Conservation (phyloP, 2,888 invertebrate species). For the Drosophila leonis region DNA sequence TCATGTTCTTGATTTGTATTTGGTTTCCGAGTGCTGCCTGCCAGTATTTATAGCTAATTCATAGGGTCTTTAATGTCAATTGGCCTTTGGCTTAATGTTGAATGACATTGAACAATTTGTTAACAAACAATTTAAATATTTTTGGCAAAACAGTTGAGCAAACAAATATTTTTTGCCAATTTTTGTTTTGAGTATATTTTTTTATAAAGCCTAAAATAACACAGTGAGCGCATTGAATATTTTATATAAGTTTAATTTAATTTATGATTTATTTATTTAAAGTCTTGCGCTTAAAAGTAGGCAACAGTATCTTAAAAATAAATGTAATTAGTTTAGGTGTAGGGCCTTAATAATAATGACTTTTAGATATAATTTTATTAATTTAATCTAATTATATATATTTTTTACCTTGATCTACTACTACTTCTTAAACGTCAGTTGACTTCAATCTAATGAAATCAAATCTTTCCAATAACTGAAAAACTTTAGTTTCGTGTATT, state of each 20-base stretch:
- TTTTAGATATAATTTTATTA: too few relatives aligned
- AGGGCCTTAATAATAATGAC: background rate
- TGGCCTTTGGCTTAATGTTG: conserved; percentile 5
- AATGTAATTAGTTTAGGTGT: background rate
- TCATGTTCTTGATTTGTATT: conserved; percentile 46
- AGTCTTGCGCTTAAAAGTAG: conserved; percentile 15
- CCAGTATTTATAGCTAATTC: conserved; percentile 36
- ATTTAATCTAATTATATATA: too few relatives aligned
- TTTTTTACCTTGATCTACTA: too few relatives aligned
- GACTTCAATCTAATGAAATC: background rate
- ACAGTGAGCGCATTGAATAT: background rate
- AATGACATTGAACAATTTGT: conserved; percentile 32
- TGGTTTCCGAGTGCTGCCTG: background rate
- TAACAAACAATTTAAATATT: background rate
- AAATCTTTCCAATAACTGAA: background rate
- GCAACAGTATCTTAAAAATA: background rate
- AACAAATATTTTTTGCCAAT: conserved; percentile 10
- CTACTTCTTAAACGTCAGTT: too few relatives aligned
- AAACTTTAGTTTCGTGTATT: background rate
- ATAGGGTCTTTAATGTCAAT: background rate
- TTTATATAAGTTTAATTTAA: background rate
- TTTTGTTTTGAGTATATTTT: background rate
- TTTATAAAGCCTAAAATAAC: background rate
- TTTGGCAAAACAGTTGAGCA: conserved; percentile 33
- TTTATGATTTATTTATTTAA: too few relatives aligned